phyloP scores from a whole-genome alignment of 2,113 vertebrate species.

The Coryphaenoides rupestris region DNA sequence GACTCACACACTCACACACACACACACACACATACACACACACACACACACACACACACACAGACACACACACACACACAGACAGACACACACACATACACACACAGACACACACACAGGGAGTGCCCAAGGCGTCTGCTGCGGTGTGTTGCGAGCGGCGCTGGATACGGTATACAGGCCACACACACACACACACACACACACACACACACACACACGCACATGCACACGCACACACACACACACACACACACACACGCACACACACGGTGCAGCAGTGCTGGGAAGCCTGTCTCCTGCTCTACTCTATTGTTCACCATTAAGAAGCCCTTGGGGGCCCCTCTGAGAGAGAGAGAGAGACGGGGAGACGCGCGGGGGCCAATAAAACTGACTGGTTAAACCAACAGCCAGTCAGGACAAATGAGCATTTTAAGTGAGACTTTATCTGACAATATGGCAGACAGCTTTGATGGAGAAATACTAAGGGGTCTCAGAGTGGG shows the following conservation, averaged over 20 bases:
- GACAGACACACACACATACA: slow-evolving; percentile 23
- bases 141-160: neutral
- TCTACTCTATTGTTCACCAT: slow-evolving; percentile 88
- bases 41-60: slow-evolving; percentile 27
- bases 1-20: neutral
- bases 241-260: neutral
- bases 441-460: slow-evolving; percentile 20
- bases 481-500: neutral
- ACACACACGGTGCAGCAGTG: slow-evolving; percentile 61
- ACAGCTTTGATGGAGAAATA: slow-evolving; percentile 12
- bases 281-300: slow-evolving; percentile 83
- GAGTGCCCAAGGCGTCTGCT: no score
- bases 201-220: neutral
- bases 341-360: slow-evolving; percentile 34
- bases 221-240: slow-evolving; percentile 2
- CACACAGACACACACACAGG: slow-evolving; percentile 20
- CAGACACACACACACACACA: neutral
- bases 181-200: neutral
- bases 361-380: slow-evolving; percentile 19
- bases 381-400: slow-evolving; percentile 41
- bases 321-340: slow-evolving; percentile 83
- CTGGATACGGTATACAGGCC: neutral
- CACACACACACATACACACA: slow-evolving; percentile 14
- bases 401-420: slow-evolving; percentile 25
- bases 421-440: slow-evolving; percentile 7